phyloP scores from a whole-genome alignment of 2,113 vertebrate genomes.

The Etia nguti region DNA sequence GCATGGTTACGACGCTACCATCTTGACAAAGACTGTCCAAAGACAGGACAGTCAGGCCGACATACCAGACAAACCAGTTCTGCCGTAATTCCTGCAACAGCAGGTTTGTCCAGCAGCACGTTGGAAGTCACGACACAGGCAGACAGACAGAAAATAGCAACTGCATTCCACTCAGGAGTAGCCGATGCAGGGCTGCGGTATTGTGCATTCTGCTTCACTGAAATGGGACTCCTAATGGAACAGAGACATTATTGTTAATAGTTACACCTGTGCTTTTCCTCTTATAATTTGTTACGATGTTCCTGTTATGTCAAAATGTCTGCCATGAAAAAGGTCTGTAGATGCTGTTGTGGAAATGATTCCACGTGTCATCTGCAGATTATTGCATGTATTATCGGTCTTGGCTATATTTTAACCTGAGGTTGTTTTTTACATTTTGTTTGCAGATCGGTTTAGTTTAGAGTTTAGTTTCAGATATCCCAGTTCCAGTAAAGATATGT shows the following conservation, averaged over 20 bases:
- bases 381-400: neutral
- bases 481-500: neutral
- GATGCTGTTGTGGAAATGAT: neutral
- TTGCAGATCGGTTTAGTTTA: neutral
- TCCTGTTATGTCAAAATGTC: constrained; percentile 37
- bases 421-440: neutral
- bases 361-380: neutral
- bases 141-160: neutral
- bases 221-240: neutral
- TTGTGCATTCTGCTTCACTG: neutral
- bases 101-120: neutral
- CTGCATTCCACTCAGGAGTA: neutral
- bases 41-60: neutral
- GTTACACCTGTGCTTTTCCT: constrained; percentile 27
- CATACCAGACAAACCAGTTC: neutral
- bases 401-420: neutral
- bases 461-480: neutral
- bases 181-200: neutral
- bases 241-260: constrained; percentile 13
- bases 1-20: neutral
- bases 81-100: neutral
- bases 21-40: neutral
- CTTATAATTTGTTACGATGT: constrained; percentile 33
- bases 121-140: neutral
- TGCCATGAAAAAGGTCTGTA: neutral